These are phyloP conservation scores for Alaudala cheleensis DNA, from an alignment of 2,113 vertebrate species.

Conservation along the genomic window DNA sequence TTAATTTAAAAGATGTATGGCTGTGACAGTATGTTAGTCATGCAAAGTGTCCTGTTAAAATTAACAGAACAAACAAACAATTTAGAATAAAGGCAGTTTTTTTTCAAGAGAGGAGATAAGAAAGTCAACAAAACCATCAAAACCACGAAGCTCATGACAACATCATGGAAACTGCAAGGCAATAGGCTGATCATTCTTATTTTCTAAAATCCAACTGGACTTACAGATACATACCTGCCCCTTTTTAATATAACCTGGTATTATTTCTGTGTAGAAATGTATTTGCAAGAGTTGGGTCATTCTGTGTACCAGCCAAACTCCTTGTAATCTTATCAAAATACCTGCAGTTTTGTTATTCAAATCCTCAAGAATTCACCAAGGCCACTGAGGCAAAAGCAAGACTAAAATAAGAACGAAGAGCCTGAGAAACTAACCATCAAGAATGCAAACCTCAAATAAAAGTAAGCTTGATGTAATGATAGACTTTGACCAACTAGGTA, in stretches of 20 bases:
- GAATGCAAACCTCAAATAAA: no score
- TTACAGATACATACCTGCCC: not conserved
- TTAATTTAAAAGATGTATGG: not conserved
- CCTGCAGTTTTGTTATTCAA: no score
- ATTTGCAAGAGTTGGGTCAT: no score
- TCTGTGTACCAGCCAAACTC: no score
- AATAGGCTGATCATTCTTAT: not conserved
- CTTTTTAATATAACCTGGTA: not conserved
- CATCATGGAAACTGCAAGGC: not conserved
- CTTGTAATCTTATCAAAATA: no score
- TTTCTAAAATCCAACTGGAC: not conserved
- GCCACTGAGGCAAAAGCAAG: no score
- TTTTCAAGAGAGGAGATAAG: not conserved
- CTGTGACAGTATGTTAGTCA: not conserved
- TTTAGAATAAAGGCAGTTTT: not conserved
- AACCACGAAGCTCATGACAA: not conserved
- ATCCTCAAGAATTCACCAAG: no score
- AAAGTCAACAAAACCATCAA: not conserved
- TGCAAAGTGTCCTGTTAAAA: not conserved
- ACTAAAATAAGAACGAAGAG: no score
- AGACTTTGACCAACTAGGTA: no score
- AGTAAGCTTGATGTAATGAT: no score
- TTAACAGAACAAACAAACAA: not conserved
- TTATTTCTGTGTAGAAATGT: no score
- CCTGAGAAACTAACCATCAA: no score